Conservation (phyloP, 2,113 vertebrate genomes). For the Beaufortia kweichowensis region DNA sequence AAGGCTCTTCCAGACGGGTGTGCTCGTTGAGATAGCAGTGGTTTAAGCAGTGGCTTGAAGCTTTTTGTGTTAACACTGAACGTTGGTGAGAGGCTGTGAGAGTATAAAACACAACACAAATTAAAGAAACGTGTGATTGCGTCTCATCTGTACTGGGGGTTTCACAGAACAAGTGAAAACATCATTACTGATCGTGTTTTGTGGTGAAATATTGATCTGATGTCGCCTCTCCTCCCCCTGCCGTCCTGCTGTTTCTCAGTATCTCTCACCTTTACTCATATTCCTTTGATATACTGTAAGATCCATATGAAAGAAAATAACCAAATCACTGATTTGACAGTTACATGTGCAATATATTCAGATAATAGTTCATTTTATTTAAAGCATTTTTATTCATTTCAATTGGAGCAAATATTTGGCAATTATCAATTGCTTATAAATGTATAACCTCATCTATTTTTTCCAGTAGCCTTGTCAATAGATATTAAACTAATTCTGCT, state of each 20-base stretch:
- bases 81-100: background rate
- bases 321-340: background rate
- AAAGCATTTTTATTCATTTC: too few relatives aligned
- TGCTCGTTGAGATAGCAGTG: conserved; percentile 12
- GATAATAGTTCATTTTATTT: too few relatives aligned
- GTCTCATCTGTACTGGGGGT: conserved; percentile 56
- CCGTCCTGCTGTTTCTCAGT: conserved; percentile 22
- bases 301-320: background rate
- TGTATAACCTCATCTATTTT: too few relatives aligned
- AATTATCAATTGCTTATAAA: too few relatives aligned
- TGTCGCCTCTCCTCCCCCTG: conserved; percentile 20
- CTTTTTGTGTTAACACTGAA: background rate
- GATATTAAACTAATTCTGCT: too few relatives aligned
- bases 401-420: too few relatives aligned
- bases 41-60: background rate
- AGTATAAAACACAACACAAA: conserved; percentile 25
- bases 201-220: conserved; percentile 60
- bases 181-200: conserved; percentile 62
- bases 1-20: too few relatives aligned
- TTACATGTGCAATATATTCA: too few relatives aligned
- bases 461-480: too few relatives aligned
- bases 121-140: conserved; percentile 27
- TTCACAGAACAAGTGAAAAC: conserved; percentile 59
- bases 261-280: conserved; percentile 39
- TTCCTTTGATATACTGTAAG: conserved; percentile 1